Conservation (phyloP, 2,797 vertebrate species). For the Crypturellus tataupa region DNA sequence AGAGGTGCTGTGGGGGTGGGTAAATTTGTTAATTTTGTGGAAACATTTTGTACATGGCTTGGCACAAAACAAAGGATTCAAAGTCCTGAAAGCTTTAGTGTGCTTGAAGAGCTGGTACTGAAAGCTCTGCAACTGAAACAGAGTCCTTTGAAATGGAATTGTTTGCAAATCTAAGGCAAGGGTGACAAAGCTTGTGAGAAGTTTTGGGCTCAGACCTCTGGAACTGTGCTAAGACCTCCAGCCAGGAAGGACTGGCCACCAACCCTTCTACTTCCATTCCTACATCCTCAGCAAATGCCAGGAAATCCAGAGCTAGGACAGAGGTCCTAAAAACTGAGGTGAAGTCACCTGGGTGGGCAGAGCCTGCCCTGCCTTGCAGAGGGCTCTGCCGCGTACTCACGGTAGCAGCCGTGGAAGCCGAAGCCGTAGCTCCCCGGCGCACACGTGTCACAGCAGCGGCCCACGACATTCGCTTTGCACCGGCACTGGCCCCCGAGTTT, state of each 20-base stretch:
- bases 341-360: background rate
- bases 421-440: conserved; percentile 85
- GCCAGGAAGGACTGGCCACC: too few species aligned
- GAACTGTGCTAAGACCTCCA: background rate
- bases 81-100: background rate
- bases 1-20: background rate
- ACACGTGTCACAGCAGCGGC: conserved; percentile 89
- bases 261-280: background rate
- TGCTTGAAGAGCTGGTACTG: background rate
- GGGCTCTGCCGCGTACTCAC: conserved; percentile 71
- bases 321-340: background rate
- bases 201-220: background rate
- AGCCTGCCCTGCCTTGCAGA: background rate
- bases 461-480: conserved; percentile 87
- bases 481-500: conserved; percentile 87
- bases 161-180: background rate
- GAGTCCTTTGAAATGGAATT: too few species aligned
- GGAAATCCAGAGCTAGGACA: background rate
- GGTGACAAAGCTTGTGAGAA: background rate
- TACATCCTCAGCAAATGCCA: background rate
- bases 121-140: too few species aligned
- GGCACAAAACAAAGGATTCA: background rate
- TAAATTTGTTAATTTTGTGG: rapidly evolving
- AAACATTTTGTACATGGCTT: background rate
- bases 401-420: conserved; percentile 84